Base-by-base conservation (phyloP, 2,113 vertebrate genomes). In the Psettodes erumei region DNA sequence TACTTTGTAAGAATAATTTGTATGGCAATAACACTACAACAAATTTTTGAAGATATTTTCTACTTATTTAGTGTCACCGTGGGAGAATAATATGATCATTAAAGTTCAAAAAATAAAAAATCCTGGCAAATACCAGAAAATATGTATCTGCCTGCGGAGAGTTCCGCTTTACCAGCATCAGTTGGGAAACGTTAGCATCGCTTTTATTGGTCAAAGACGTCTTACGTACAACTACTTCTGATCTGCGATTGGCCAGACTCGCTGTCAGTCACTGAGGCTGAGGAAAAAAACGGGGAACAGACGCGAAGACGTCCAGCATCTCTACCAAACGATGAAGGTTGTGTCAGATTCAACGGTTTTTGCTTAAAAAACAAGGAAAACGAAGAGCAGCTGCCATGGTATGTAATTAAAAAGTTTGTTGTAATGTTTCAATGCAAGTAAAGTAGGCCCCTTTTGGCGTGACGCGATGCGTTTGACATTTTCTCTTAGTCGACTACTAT, bases 241-340 rank as follows among this genome's bases (percentile, higher is more conserved):
- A 5, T n/a, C 42, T 58, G 7, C 58, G n/a, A 94, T 94, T 95
- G 92, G 93, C n/a, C 70, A 47, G n/a, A 18, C 1, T 28, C 1
- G 18, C 56, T 81, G 90, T 90, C 93, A 84, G 40, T 93, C 2
- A 42, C 1, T 0, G 0, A n/a, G n/a, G 37, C 71, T 51, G 33
- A 48, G 38, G 64, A 68, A 70, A 63, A 56, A 8, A 18, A 70
- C 50, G 65, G 62, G 83, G 69, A 40, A 79, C 78, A 89, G 82
- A 85, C 83, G 62, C 76, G n/a, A 77, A 69, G 54, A 33, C 68
- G 48, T 68, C 71, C 51, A 78, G 81, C 89, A 91, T 90, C 90
- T 86, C 73, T 76, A 81, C 70, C 75, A 68, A 88, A 85, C 85
- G 83, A 85, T 90, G 85, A 90, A 75, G 67, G 69, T 75, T 81